Evolutionary conservation across 2,888 invertebrate genomes (phyloP), one percentile per base, ranked within the genome.

Genomic region (Smittia sp.): DNA sequence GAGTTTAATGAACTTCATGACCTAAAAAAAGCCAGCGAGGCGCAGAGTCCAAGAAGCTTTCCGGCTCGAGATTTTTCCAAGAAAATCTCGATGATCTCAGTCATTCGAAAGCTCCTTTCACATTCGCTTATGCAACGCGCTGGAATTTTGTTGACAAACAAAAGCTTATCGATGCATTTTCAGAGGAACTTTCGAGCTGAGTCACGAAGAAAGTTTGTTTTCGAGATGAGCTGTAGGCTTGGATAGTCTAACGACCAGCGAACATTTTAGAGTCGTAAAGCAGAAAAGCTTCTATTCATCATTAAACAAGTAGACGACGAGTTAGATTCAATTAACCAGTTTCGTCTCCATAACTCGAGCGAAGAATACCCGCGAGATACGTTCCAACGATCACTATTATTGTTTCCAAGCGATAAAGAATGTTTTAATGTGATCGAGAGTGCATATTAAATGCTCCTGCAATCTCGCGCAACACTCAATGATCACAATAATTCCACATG

Each of bases 1-100:
- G 46, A 46, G 46, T 46, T 46, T 46, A 46, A 46, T 46, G 46
- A 46, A 46, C 46, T 46, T 46, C n/a, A n/a, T 46, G 46, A 46
- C 46, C 46, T 46, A 46, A 46, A 46, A 46, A 3, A n/a, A 46
- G 9, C 9, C 32, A 32, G 32, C 32, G 9, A 32, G 6, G 46
- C 46, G 46, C 2, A 32, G 32, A 32, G 9, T 32, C 32, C 4
- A 32, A 32, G 32, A 32, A 32, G 32, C 4, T 9, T 32, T 32
- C 9, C 9, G 32, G n/a, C 3, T 32, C 32, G 32, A 32, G 9
- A 32, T 3, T 32, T 32, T 32, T 32, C 9, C 32, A 6, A 32
- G 32, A 32, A 32, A 32, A 32, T 32, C 9, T 32, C 9, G 32
- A 6, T 32, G 32, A 32, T 32, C 9, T 32, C 32, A 32, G 3